phyloP scores from a whole-genome alignment of 2,797 vertebrate genomes.

The Poliocrania exsul region DNA sequence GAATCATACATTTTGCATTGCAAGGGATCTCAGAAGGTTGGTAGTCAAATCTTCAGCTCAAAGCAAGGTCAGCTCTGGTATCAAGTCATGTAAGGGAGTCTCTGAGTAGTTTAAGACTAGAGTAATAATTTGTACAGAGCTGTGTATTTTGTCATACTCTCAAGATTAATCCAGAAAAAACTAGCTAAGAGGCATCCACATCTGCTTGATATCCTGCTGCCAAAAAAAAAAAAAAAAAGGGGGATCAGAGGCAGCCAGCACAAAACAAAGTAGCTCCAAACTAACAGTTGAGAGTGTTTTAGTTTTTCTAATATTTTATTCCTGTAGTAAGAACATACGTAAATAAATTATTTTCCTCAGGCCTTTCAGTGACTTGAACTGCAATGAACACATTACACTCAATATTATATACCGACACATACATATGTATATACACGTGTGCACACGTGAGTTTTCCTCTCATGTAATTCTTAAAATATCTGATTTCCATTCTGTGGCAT shows the following conservation, averaged over 20 bases:
- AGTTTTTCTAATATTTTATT: neutral
- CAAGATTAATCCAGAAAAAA: neutral
- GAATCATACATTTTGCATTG: neutral
- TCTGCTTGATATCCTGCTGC: neutral
- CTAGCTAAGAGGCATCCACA: neutral
- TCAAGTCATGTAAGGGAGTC: neutral
- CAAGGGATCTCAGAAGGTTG: neutral
- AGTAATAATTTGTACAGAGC: neutral
- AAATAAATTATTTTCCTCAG: neutral
- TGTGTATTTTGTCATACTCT: neutral
- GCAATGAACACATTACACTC: neutral
- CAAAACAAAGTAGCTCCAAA: neutral
- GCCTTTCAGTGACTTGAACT: neutral
- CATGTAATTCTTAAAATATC: neutral
- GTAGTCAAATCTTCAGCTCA: neutral
- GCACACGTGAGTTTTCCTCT: neutral
- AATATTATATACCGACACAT: neutral
- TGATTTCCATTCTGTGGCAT: neutral
- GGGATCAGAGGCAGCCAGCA: neutral
- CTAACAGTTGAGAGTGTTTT: neutral
- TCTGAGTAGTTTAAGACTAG: neutral
- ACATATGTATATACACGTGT: no score
- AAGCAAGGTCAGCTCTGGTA: neutral
- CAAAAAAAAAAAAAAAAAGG: neutral
- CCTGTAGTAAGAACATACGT: neutral